Conservation (phyloP, 2,113 vertebrate genomes). For the Dipodomys ordii region DNA sequence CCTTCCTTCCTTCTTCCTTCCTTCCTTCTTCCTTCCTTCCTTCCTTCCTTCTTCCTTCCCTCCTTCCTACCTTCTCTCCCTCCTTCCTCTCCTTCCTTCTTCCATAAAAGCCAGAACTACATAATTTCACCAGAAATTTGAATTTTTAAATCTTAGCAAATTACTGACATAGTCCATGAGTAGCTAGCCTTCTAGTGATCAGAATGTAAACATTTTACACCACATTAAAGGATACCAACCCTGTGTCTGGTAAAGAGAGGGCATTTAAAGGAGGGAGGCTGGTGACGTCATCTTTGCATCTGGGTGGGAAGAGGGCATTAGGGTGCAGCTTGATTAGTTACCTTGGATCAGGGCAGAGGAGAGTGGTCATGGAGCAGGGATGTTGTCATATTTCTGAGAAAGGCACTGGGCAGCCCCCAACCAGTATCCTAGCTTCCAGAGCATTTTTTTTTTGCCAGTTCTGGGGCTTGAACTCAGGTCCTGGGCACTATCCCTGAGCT, state of each 20-base stretch:
- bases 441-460: background rate
- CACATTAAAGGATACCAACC: too few relatives aligned
- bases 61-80: background rate
- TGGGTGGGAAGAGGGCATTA: background rate
- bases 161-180: background rate
- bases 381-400: background rate
- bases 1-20: background rate
- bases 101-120: background rate
- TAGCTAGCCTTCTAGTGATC: too few relatives aligned
- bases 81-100: background rate
- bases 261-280: too few relatives aligned
- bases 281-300: too few relatives aligned
- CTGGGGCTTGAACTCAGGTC: too few relatives aligned
- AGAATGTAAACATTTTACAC: background rate
- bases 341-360: background rate
- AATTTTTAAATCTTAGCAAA: constrained; percentile 19
- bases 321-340: too few relatives aligned
- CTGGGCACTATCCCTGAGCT: too few relatives aligned
- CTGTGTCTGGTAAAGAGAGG: too few relatives aligned
- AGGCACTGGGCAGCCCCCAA: background rate
- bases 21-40: fast-evolving
- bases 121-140: constrained; percentile 9
- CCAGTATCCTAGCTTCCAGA: background rate
- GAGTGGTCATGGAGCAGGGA: background rate
- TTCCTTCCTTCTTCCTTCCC: too few relatives aligned